phyloP scores from a whole-genome alignment of 2,797 vertebrate genomes.

The Phoeniculus purpureus region DNA sequence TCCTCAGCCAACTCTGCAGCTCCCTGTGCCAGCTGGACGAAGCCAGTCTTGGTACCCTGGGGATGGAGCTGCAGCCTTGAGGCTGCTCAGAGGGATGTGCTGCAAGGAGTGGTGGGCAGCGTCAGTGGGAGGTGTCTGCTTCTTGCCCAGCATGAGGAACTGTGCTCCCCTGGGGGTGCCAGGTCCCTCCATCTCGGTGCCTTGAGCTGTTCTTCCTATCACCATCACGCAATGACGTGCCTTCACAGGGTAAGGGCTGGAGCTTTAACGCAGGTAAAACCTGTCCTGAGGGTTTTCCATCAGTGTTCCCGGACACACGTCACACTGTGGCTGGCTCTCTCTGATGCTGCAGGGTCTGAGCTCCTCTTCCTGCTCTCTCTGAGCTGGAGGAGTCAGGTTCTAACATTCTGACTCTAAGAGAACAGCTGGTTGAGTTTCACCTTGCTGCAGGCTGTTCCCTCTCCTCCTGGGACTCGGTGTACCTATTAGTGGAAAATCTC shows the following conservation, averaged over 20 bases:
- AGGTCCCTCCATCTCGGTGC: neutral
- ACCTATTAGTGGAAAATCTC: neutral
- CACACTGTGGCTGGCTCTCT: neutral
- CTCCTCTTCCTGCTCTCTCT: neutral
- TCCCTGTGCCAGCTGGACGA: neutral
- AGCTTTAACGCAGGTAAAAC: neutral
- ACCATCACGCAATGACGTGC: too few species aligned
- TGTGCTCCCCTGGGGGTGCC: rapidly evolving
- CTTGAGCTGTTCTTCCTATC: neutral
- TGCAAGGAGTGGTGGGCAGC: rapidly evolving
- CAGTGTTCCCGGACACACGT: neutral
- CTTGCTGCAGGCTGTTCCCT: neutral
- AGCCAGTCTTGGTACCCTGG: rapidly evolving
- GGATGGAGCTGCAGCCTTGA: rapidly evolving
- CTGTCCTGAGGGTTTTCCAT: neutral
- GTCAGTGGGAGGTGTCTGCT: neutral
- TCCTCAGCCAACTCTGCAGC: neutral
- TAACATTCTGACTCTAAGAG: rapidly evolving
- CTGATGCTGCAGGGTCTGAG: rapidly evolving
- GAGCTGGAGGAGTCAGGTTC: neutral
- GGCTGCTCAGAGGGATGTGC: neutral
- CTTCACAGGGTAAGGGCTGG: neutral
- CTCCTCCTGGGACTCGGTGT: neutral
- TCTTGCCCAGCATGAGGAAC: rapidly evolving
- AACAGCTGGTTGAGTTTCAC: neutral